Base-by-base conservation (phyloP, 2,113 vertebrate species). In the Nanger granti region DNA sequence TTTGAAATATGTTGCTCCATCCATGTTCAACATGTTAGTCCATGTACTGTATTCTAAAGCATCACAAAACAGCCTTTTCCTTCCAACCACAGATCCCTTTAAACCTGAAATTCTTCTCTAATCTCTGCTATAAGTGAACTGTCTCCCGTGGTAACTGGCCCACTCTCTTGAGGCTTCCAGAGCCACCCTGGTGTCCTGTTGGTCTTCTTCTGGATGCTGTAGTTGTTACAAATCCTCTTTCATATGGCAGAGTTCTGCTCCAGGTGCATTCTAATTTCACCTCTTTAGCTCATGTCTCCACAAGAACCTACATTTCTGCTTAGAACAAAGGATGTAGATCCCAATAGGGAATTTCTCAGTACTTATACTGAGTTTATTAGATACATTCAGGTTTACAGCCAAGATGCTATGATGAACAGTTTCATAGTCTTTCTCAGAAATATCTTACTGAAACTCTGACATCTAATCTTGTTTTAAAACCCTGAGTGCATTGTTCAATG, bases 401-500 rank as follows among this genome's bases (percentile, higher is more conserved):
- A 54, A 96, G 80, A 84, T 17, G 2, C 34, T 62, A 2, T 49
- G 37, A 64, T 41, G 47, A 79, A 80, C 66, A 66, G 47, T 49
- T 86, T 87, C 31, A 20, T 3, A 49, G 3, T 64, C 11, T 89
- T 26, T 88, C 91, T 91, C 55, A 34, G 24, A 94, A 15, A 86
- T 9, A 13, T 10, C 64, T 94, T 86, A 20, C 22, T 10, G 44
- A 95, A 97, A 82, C 7, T 28, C 2, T 60, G 24, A 49, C 59
- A 89, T 93, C 82, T 91, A 69, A 60, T 49, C 34, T 31, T 44
- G 73, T 76, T 90, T 54, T 76, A 88, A 73, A 88, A 91, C 26
- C 0, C 1, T 1, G 31, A n/a, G 3, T 59, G 26, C 20, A 37
- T 93, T 41, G 37, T 8, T 89, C 49, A 60, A 4, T 14, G 11